Base-by-base conservation (phyloP, 2,113 vertebrate species). In the Elephas maximus region DNA sequence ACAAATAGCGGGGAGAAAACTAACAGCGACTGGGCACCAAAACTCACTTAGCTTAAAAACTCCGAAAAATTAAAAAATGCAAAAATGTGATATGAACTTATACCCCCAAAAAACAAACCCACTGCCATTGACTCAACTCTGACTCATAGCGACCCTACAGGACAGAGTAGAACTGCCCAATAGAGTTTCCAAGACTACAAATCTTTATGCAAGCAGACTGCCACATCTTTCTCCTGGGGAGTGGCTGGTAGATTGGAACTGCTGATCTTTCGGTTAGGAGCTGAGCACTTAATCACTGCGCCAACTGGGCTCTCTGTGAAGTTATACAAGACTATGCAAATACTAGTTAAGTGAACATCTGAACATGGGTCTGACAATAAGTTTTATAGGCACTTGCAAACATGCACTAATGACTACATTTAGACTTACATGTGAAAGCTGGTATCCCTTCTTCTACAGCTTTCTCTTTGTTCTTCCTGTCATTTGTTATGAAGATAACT, bases 401-500 rank as follows among this genome's bases (percentile, higher is more conserved):
- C 6, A 93, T 37, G 15, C 33, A 78, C 51, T 57, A 83, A 87
- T 1, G 51, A 17, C 3, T 9, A 28, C 73, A 62, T 28, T 28
- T 88, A 93, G 53, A 94, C 99, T 98, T 99, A 99, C 99, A 99
- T 24, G 98, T 99, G 96, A 99, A 99, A 51, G 99, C 99, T 93
- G 98, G 98, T 96, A 99, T 98, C 83, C 99, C 99, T 33, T 98
- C 98, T 97, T 99, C 99, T 92, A 99, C 71, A 41, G 99, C 99
- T 94, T 99, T 99, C 95, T 99, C 99, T 97, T 99, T 99, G 98
- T 99, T 99, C 23, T 89, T 98, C 67, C 95, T 98, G 97, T 99
- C 99, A 96, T 99, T 99, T 30, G 99, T 99, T 97, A 99, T 98
- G n/a, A 99, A 98, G 95, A 99, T 98, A 89, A 99, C 99, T 97